A percentile compares a stretch with the other conserved stretches of the same genome.
These are phyloP conservation scores for Paracentrotus lividus DNA, from an alignment of 53 echinoderm and acorn worm species.

Conservation along the genomic window DNA sequence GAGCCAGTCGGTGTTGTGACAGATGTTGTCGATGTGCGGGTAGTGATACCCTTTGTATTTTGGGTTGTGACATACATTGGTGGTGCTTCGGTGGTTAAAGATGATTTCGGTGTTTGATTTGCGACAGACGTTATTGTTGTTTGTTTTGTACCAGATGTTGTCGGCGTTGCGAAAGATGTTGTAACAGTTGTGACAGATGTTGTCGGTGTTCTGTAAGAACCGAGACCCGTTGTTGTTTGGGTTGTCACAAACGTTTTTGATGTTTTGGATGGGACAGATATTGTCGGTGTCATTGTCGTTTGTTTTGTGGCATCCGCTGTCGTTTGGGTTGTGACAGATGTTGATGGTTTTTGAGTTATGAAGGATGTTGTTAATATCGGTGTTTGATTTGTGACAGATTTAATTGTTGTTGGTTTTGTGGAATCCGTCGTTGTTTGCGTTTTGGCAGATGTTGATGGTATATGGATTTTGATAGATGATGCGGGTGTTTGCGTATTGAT, in stretches of 20 bases:
- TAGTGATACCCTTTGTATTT: not conserved
- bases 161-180: not conserved
- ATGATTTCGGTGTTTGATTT: not conserved
- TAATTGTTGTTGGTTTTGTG: too few species aligned
- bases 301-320: not conserved
- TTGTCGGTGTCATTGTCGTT: not conserved
- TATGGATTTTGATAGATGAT: too few species aligned
- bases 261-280: not conserved
- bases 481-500: too few species aligned
- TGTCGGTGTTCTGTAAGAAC: not conserved
- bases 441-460: too few species aligned
- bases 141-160: not conserved
- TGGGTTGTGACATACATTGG: not conserved
- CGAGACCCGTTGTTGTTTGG: not conserved
- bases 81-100: not conserved
- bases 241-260: slow-evolving; percentile 21
- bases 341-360: not conserved
- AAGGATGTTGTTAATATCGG: not conserved
- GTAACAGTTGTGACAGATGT: slow-evolving; percentile 1
- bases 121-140: not conserved
- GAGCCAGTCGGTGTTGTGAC: not conserved
- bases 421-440: too few species aligned
- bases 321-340: not conserved
- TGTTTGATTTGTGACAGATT: not conserved
- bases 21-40: not conserved